phyloP scores from a whole-genome alignment of 2,888 invertebrate species.

The Chymomyza fuscimana region DNA sequence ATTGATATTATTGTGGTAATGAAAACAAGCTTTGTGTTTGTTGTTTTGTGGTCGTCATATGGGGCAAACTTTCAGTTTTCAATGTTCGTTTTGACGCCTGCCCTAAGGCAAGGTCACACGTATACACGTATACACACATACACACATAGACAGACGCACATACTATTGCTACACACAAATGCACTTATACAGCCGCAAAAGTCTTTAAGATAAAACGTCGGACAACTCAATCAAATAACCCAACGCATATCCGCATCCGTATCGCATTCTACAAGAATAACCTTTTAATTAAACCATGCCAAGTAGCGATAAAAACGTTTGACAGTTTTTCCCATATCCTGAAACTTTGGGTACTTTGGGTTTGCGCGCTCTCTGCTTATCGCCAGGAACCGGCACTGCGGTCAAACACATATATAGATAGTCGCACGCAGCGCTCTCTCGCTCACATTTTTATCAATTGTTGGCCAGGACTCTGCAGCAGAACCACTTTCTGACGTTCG shows the following conservation, averaged over 20 bases:
- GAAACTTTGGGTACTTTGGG: conserved; percentile 17
- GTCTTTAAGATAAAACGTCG: conserved; percentile 71
- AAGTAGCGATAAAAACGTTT: conserved; percentile 46
- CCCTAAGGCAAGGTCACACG: conserved; percentile 61
- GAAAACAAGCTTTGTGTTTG: neutral
- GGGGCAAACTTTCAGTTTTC: conserved; percentile 46
- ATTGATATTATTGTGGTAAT: conserved; percentile 5
- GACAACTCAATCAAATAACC: conserved; percentile 55
- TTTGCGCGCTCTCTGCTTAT: conserved; percentile 26
- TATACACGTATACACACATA: conserved; percentile 1
- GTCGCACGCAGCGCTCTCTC: conserved; percentile 48
- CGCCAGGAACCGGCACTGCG: conserved; percentile 15
- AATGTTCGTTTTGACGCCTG: conserved; percentile 38
- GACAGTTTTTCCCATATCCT: conserved; percentile 4
- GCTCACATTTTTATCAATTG: conserved; percentile 46
- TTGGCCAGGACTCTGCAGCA: neutral
- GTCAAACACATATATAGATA: conserved; percentile 12
- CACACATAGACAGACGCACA: conserved; percentile 26
- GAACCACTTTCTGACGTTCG: neutral
- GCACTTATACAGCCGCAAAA: conserved; percentile 30
- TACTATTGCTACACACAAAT: neutral
- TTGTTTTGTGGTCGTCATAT: conserved; percentile 26
- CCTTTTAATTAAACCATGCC: conserved; percentile 77
- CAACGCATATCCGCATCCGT: neutral
- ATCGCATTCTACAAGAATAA: conserved; percentile 68